Percentiles rank a stretch among this genome's conserved stretches.
phyloP scores from a whole-genome alignment of 2,888 invertebrate genomes.

The Drosophila parthenogenetica region DNA sequence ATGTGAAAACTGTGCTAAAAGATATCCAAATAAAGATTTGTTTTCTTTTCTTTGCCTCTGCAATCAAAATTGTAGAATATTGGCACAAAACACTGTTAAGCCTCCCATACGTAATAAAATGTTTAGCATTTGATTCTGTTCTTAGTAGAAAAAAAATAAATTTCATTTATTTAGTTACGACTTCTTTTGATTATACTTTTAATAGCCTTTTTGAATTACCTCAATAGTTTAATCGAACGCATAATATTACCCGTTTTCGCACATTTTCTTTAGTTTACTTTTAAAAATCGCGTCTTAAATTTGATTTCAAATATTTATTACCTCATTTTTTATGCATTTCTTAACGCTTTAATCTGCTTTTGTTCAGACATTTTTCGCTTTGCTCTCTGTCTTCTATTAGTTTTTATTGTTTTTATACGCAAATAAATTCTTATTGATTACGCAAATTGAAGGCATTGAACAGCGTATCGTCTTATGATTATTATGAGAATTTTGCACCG shows the following conservation, averaged over 20 bases:
- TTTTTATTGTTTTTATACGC: conserved; percentile 61
- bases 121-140: too few species aligned
- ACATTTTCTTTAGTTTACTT: conserved; percentile 7
- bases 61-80: conserved; percentile 1
- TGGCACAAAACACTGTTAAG: too few species aligned
- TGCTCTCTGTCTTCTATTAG: conserved; percentile 36
- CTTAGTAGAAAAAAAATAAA: too few species aligned
- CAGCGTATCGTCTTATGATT: conserved; percentile 52
- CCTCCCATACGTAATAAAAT: too few species aligned
- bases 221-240: not conserved
- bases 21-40: conserved; percentile 9
- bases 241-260: not conserved
- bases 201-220: not conserved
- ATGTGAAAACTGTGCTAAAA: conserved; percentile 11
- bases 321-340: conserved; percentile 50
- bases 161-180: not conserved
- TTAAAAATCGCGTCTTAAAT: conserved; percentile 17
- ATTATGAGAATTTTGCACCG: conserved; percentile 51
- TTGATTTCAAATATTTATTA: conserved; percentile 63
- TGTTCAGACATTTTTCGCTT: conserved; percentile 7
- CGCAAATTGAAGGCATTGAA: conserved; percentile 58
- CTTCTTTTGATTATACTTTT: conserved; percentile 13
- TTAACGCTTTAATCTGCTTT: conserved; percentile 29
- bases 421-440: conserved; percentile 69
- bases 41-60: not conserved